Conservation (phyloP, 1,140 invertebrate genomes). For the Aphidius ervi region DNA sequence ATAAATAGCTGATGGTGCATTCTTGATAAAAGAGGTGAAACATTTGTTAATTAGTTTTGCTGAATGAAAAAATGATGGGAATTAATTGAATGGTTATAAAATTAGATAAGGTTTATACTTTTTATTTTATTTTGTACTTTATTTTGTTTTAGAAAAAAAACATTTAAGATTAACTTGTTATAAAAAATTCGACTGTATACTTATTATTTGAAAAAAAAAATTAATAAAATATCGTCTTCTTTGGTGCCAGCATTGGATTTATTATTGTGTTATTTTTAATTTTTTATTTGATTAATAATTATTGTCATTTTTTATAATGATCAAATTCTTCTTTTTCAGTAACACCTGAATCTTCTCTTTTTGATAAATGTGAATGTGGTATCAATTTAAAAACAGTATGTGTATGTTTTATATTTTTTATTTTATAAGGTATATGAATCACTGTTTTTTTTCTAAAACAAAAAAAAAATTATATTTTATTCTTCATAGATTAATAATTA, state of each 20-base stretch:
- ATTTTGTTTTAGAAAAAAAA: too few species aligned
- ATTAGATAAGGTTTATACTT: too few species aligned
- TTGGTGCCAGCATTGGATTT: neutral
- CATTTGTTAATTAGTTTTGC: neutral
- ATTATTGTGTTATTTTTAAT: neutral
- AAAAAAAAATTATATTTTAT: neutral
- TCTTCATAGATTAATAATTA: neutral
- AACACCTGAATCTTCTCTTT: slow-evolving; percentile 27
- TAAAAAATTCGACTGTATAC: neutral
- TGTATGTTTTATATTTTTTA: slow-evolving; percentile 62
- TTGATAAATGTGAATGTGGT: slow-evolving; percentile 37
- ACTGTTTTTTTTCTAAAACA: slow-evolving; percentile 56
- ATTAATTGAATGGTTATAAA: too few species aligned
- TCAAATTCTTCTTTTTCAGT: slow-evolving; percentile 31
- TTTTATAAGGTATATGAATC: slow-evolving; percentile 59
- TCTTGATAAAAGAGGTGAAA: neutral
- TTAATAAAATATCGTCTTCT: neutral
- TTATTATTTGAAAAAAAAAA: too few species aligned
- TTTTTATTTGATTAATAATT: neutral
- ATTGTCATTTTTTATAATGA: slow-evolving; percentile 20
- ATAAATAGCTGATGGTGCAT: neutral
- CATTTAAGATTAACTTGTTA: neutral
- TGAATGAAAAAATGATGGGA: too few species aligned
- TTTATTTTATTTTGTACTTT: too few species aligned
- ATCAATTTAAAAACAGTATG: slow-evolving; percentile 63